These are phyloP conservation scores for Ceramica pisi DNA, from an alignment of 2,888 invertebrate genomes.

Conservation along the genomic window DNA sequence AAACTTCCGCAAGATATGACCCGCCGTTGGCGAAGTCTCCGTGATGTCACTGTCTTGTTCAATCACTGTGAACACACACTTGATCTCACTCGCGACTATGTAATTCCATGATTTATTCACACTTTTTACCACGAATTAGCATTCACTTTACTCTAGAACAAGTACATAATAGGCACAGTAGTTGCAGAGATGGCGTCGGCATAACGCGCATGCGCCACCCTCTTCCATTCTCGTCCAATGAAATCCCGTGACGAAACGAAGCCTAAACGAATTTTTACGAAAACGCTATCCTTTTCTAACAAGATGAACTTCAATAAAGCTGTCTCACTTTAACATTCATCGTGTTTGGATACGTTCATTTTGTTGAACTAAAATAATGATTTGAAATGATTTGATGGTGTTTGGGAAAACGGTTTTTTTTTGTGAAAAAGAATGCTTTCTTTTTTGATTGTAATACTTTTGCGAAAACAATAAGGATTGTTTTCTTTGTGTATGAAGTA, in stretches of 20 bases:
- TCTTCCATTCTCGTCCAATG: conserved; percentile 85
- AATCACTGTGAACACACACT: conserved; percentile 76
- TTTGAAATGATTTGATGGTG: conserved; percentile 37
- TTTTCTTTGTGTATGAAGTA: not conserved
- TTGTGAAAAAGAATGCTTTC: not conserved
- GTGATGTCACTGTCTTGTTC: conserved; percentile 74
- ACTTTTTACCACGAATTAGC: conserved; percentile 80
- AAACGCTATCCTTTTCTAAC: conserved; percentile 68
- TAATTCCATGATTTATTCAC: conserved; percentile 84
- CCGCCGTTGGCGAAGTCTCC: conserved; percentile 77
- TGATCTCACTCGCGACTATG: conserved; percentile 76
- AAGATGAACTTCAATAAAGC: conserved; percentile 14
- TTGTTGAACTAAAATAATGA: conserved; percentile 17
- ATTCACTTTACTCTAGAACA: conserved; percentile 81
- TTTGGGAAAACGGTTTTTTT: conserved; percentile 48
- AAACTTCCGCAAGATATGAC: conserved; percentile 88
- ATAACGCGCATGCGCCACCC: conserved; percentile 91
- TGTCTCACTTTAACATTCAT: conserved; percentile 32
- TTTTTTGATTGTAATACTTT: not conserved
- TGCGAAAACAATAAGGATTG: not conserved
- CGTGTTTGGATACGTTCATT: conserved; percentile 61
- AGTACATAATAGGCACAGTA: conserved; percentile 87
- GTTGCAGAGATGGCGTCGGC: conserved; percentile 91
- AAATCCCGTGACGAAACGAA: conserved; percentile 79
- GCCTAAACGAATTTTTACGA: conserved; percentile 78